phyloP scores from a whole-genome alignment of 2,888 invertebrate genomes.

The Julus scandinavius region DNA sequence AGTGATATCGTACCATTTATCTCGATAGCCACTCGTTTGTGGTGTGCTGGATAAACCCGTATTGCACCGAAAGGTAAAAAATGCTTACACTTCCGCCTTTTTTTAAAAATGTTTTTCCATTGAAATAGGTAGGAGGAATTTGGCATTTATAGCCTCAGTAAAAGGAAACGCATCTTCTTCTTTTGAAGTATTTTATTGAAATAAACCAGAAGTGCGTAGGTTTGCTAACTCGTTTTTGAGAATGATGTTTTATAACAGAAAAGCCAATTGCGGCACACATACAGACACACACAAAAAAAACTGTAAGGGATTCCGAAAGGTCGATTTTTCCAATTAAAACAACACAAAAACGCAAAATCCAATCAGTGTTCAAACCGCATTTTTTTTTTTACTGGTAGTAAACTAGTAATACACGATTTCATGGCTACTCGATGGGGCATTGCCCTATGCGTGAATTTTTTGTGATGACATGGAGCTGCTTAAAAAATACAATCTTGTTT shows the following conservation, averaged over 20 bases:
- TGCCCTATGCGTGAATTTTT: background rate
- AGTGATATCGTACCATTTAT: conserved; percentile 10
- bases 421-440: background rate
- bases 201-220: conserved; percentile 11
- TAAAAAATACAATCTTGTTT: background rate
- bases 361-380: background rate
- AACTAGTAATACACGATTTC: background rate
- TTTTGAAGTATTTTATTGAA: conserved; percentile 26
- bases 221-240: background rate
- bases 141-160: background rate
- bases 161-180: conserved; percentile 36
- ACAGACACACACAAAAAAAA: background rate
- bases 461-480: background rate
- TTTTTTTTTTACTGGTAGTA: background rate
- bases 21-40: background rate
- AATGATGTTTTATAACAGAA: background rate
- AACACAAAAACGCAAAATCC: background rate
- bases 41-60: background rate
- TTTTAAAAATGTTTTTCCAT: conserved; percentile 23
- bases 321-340: conserved; percentile 31
- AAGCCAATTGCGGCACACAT: background rate
- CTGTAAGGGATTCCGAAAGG: background rate
- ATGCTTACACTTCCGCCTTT: background rate
- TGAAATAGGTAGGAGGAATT: background rate
- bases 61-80: conserved; percentile 31